Percentiles rank a stretch among this genome's conserved stretches.
These are phyloP conservation scores for Galerucella pusilla DNA, from an alignment of 2,888 invertebrate species.

Conservation along the genomic window DNA sequence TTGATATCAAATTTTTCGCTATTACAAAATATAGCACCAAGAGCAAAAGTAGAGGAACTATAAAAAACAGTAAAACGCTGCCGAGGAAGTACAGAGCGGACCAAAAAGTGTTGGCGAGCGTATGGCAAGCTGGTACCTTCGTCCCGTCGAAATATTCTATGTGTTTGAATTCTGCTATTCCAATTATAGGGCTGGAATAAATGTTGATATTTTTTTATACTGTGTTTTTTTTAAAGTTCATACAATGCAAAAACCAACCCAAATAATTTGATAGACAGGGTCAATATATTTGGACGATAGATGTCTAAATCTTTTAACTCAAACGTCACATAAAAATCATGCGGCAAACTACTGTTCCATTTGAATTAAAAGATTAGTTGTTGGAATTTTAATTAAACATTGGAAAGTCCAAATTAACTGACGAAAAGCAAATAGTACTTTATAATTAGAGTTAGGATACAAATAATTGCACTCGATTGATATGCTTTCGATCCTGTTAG, in stretches of 20 bases:
- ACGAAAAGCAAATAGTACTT: no score
- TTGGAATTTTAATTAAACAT: no score
- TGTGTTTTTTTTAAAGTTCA: background rate
- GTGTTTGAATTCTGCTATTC: slow-evolving; percentile 78
- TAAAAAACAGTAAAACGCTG: slow-evolving; percentile 82
- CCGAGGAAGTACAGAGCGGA: slow-evolving; percentile 83
- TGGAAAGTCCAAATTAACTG: no score
- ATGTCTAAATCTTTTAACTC: no score
- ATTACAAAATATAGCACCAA: slow-evolving; percentile 85
- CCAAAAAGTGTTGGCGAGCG: slow-evolving; percentile 81
- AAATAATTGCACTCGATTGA: no score
- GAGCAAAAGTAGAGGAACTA: slow-evolving; percentile 82
- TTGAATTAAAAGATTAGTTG: no score
- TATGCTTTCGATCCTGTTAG: no score
- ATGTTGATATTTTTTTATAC: slow-evolving; percentile 55
- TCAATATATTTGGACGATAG: background rate
- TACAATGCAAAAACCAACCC: slow-evolving; percentile 9
- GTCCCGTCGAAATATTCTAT: slow-evolving; percentile 78
- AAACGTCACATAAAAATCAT: no score
- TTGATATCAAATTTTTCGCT: slow-evolving; percentile 82
- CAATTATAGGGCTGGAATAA: slow-evolving; percentile 82
- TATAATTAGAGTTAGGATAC: no score
- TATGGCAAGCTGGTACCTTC: slow-evolving; percentile 80
- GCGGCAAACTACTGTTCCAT: no score
- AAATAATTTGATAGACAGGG: no score